Base-by-base conservation (phyloP, 2,113 vertebrate genomes). In the Hydropotes inermis region DNA sequence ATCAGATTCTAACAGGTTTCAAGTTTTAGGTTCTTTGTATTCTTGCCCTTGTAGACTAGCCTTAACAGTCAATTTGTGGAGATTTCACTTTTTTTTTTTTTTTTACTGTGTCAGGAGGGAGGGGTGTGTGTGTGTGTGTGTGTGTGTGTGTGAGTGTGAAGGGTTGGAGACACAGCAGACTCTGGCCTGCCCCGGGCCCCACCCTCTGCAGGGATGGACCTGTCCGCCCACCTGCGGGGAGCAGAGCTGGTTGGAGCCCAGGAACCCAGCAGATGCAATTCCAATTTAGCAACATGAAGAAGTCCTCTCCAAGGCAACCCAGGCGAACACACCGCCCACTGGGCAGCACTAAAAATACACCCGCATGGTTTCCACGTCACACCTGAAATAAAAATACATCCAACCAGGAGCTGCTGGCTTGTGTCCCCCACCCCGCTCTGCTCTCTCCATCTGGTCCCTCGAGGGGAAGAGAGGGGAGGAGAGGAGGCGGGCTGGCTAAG, bases 341-440 rank as follows among this genome's bases (percentile, higher is more conserved):
- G 97, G 96, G 97, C 98, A 95, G 96, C 83, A 57, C 98, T 98
- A 98, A 98, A 98, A 98, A 98, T 98, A 98, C 47, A 88, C 60
- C 45, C 70, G 50, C 94, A 67, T 92, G 97, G 87, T 90, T 88
- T 47, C 93, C 85, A 47, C 98, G 96, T 98, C 98, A 98, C 97
- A 98, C 98, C 97, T 98, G 98, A 97, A 92, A 88, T 88, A 98
- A 98, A 98, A 98, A 98, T 98, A 97, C 76, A 90, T 36, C 94
- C 95, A 94, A 81, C 97, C 84, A 83, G 92, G 96, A 95, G 96
- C 92, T 87, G 92, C 87, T 74, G 97, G 92, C 96, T 95, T 39
- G 10, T 95, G 89, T 79, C 87, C 89, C 27, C 55, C 64, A 50
- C 89, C 85, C 50, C 55, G 2, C 94, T 92, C 92, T 43, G 39